A percentile compares a stretch with the other conserved stretches of the same genome.
These are phyloP conservation scores for Diplolepis rosae DNA, from an alignment of 2,888 invertebrate species.

Conservation along the genomic window DNA sequence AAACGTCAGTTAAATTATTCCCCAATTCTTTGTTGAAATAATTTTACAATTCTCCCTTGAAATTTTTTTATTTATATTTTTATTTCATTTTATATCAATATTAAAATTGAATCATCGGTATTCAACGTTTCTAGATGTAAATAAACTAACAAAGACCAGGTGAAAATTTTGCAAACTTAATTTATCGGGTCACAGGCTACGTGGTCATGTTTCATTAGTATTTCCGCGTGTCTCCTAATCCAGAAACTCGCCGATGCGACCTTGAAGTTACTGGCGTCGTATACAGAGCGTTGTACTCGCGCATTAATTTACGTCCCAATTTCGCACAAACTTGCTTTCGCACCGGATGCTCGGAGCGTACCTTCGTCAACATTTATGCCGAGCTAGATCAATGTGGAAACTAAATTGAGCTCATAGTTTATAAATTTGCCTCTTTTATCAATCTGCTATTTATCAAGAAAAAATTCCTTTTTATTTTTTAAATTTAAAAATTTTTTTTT, in stretches of 20 bases:
- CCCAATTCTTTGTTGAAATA: too few species aligned
- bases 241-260: constrained; percentile 4
- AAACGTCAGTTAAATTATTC: too few species aligned
- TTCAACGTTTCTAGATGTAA: neutral
- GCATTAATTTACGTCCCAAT: constrained; percentile 19
- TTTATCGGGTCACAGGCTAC: constrained; percentile 7
- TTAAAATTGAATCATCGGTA: neutral
- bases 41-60: too few species aligned
- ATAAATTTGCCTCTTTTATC: neutral
- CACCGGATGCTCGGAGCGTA: neutral
- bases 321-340: constrained; percentile 8
- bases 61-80: neutral
- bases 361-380: neutral
- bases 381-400: neutral
- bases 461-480: too few species aligned
- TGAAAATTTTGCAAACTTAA: neutral
- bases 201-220: constrained; percentile 13
- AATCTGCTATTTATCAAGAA: too few species aligned
- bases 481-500: too few species aligned
- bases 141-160: neutral
- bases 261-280: constrained; percentile 11
- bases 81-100: neutral
- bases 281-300: constrained; percentile 8
- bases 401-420: neutral
- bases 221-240: constrained; percentile 21